These are phyloP conservation scores for Pseudococcus longispinus DNA, from an alignment of 2,888 invertebrate species.

Conservation along the genomic window DNA sequence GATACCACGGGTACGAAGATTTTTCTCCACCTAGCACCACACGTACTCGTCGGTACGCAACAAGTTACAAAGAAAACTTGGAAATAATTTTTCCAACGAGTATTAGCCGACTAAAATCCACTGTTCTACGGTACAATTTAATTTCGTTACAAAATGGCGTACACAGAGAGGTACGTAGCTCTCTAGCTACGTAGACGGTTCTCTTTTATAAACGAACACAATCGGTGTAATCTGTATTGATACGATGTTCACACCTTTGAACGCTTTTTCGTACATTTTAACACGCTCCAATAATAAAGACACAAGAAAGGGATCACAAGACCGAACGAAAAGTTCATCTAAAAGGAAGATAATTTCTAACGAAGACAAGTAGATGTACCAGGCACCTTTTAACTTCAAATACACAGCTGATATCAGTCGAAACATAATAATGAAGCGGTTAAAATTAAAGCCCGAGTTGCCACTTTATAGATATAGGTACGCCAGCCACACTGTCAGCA, in stretches of 20 bases:
- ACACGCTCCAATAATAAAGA: slow-evolving; percentile 15
- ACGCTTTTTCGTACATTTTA: slow-evolving; percentile 24
- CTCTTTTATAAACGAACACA: neutral
- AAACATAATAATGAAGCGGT: slow-evolving; percentile 19
- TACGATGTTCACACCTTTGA: slow-evolving; percentile 24
- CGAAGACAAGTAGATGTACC: neutral
- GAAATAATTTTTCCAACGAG: slow-evolving; percentile 7
- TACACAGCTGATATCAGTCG: neutral
- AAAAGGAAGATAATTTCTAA: slow-evolving; percentile 6
- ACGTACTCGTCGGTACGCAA: no score
- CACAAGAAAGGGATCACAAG: slow-evolving; percentile 23
- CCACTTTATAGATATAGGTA: neutral
- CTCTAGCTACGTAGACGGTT: neutral
- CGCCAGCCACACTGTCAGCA: neutral
- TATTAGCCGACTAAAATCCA: neutral
- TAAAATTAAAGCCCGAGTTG: slow-evolving; percentile 1
- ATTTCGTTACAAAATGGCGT: slow-evolving; percentile 6
- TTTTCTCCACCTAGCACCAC: neutral
- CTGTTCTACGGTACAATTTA: neutral
- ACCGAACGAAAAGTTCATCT: slow-evolving; percentile 12
- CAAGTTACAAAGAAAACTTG: neutral
- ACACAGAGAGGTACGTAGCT: neutral
- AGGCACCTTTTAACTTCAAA: slow-evolving; percentile 8
- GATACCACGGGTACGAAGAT: neutral
- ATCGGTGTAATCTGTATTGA: slow-evolving; percentile 23